phyloP scores from a whole-genome alignment of 2,797 vertebrate genomes.

The Prionace glauca region DNA sequence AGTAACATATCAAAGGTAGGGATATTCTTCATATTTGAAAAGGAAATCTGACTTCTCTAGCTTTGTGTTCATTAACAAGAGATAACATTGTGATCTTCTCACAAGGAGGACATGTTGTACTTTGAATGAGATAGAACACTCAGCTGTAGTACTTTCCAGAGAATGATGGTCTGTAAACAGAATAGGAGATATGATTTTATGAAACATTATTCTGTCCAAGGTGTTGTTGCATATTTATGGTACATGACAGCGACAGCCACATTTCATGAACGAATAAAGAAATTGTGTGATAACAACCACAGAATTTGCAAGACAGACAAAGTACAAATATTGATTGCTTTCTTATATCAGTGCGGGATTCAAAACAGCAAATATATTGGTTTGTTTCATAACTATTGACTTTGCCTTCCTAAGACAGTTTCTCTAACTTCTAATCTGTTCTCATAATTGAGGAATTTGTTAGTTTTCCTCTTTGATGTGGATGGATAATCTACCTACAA shows the following conservation, averaged over 20 bases:
- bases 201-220: neutral
- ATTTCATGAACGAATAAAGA: neutral
- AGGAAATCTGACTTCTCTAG: neutral
- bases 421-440: neutral
- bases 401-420: neutral
- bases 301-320: neutral
- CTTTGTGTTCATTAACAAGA: neutral
- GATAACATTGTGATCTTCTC: too few species aligned
- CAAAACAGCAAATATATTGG: neutral
- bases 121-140: neutral
- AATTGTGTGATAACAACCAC: neutral
- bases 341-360: neutral
- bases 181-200: neutral
- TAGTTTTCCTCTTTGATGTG: neutral
- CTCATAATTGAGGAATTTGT: neutral
- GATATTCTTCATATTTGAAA: neutral
- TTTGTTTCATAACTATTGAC: neutral
- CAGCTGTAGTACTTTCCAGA: neutral
- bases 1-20: slow-evolving; percentile 94
- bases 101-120: neutral
- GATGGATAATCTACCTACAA: neutral
- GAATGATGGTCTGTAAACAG: neutral
- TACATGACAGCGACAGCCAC: neutral
- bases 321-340: neutral
- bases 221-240: neutral